phyloP scores from a whole-genome alignment of 92 coral and sea anemone species.

The Galaxea fascicularis region DNA sequence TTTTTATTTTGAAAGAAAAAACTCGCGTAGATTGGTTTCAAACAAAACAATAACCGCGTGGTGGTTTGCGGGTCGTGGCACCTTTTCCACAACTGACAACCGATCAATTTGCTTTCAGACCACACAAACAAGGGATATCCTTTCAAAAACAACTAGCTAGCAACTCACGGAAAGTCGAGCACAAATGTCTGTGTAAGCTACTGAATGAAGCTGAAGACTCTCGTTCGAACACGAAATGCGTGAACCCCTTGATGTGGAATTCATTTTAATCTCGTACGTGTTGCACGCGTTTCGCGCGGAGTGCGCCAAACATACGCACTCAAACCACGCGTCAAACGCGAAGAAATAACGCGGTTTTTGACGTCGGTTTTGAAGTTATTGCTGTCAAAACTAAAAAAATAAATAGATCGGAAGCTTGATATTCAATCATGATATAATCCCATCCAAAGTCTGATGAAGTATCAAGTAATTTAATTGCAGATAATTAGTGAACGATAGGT shows the following conservation, averaged over 20 bases:
- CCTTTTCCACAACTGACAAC: background rate
- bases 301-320: background rate
- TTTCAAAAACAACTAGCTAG: too few species aligned
- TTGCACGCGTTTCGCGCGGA: background rate
- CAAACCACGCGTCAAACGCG: background rate
- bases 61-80: background rate
- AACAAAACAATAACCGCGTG: background rate
- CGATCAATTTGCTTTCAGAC: background rate
- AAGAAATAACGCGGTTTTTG: background rate
- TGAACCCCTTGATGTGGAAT: background rate
- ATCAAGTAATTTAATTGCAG: background rate
- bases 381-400: too few species aligned
- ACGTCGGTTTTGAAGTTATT: background rate
- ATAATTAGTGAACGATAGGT: background rate
- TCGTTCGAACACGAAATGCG: background rate
- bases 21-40: background rate
- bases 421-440: background rate
- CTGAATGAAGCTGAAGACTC: background rate
- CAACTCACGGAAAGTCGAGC: background rate
- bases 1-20: background rate
- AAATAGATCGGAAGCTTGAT: too few species aligned
- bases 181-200: background rate
- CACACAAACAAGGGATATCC: background rate
- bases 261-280: background rate
- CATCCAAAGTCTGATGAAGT: background rate